phyloP scores from a whole-genome alignment of 2,113 vertebrate genomes.

The Passer montanus region DNA sequence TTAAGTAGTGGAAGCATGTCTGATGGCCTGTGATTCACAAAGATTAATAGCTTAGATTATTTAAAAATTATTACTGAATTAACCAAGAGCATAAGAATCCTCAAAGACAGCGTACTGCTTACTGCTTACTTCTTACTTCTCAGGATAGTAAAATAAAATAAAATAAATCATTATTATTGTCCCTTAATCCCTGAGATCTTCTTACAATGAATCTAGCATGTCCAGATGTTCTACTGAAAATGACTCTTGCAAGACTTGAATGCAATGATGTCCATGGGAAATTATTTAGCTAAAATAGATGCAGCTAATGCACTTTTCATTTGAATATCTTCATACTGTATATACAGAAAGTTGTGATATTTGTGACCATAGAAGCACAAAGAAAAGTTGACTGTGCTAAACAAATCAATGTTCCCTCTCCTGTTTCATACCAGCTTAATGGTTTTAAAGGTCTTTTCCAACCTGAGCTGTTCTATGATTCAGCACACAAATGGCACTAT shows the following conservation, averaged over 20 bases:
- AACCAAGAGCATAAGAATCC: background rate
- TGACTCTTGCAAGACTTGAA: background rate
- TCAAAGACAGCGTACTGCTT: background rate
- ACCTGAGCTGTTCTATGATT: background rate
- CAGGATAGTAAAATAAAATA: background rate
- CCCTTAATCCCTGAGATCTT: background rate
- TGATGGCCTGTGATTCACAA: background rate
- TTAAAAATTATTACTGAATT: background rate
- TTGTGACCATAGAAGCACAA: background rate
- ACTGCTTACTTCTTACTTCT: background rate
- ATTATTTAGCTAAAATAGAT: background rate
- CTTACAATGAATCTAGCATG: background rate
- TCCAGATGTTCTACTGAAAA: background rate
- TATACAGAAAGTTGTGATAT: background rate
- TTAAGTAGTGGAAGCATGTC: background rate
- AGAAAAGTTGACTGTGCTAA: background rate
- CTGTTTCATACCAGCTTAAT: background rate
- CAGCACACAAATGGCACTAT: background rate
- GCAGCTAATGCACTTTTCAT: background rate
- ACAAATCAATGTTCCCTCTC: background rate
- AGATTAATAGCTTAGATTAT: background rate
- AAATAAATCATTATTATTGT: background rate
- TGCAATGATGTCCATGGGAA: background rate
- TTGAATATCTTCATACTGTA: background rate
- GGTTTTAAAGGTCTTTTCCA: background rate